Conservation (phyloP, 2,797 vertebrate species). For the Siniperca obscura region DNA sequence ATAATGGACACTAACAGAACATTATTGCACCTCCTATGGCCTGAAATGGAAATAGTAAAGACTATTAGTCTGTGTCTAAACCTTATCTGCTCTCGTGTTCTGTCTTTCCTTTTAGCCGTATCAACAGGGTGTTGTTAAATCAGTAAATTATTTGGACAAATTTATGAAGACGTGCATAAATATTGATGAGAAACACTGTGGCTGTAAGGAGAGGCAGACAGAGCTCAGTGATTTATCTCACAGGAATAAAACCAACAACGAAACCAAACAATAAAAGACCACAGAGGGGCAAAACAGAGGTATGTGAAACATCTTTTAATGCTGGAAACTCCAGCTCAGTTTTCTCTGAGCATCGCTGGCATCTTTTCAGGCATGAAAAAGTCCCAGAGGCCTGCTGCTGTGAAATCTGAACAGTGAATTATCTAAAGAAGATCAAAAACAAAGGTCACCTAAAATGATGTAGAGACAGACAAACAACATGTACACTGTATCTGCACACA, state of each 20-base stretch:
- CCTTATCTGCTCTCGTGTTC: constrained; percentile 28
- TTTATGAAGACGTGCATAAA: constrained; percentile 8
- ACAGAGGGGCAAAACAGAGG: constrained; percentile 26
- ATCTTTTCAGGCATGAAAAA: constrained; percentile 42
- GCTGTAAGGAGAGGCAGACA: not conserved
- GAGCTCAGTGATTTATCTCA: constrained; percentile 18
- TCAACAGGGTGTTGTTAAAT: constrained; percentile 1
- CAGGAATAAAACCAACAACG: constrained; percentile 40
- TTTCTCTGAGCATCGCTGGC: constrained; percentile 49
- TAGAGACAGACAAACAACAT: constrained; percentile 15
- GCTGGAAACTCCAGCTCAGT: constrained; percentile 48
- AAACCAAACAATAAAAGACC: constrained; percentile 23
- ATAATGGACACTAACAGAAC: constrained; percentile 28
- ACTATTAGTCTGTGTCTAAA: constrained; percentile 7
- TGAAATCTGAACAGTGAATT: constrained; percentile 64
- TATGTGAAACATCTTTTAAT: constrained; percentile 63
- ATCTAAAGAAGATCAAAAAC: constrained; percentile 46
- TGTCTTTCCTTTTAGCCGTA: constrained; percentile 4
- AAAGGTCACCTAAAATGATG: constrained; percentile 33
- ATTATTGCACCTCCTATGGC: constrained; percentile 17
- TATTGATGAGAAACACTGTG: not conserved
- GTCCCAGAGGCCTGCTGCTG: constrained; percentile 28
- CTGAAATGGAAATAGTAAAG: constrained; percentile 23
- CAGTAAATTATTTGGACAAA: constrained; percentile 5
- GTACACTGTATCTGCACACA: not conserved